Evolutionary conservation across 2,113 vertebrate genomes (phyloP).

Genomic region (Onychostoma macrolepis): DNA sequence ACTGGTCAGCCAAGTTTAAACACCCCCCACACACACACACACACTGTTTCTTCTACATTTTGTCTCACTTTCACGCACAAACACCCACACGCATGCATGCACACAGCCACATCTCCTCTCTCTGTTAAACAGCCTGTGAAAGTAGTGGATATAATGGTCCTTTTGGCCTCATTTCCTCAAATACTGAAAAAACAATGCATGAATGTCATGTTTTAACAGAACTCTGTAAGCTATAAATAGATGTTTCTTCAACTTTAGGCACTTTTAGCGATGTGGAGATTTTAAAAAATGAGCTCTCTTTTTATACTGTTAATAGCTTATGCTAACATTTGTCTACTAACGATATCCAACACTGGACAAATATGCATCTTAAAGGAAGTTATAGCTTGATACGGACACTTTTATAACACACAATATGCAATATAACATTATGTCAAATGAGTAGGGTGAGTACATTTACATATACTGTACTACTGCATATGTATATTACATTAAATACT

Average conservation of each 20-base stretch:
- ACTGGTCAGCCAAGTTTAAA: conserved; percentile 51
- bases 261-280: neutral
- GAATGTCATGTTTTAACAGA: neutral
- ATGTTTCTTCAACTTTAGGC: neutral
- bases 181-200: neutral
- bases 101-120: conserved; percentile 42
- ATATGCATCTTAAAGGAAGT: neutral
- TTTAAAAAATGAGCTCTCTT: neutral
- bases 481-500: too few species aligned
- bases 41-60: conserved; percentile 37
- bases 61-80: conserved; percentile 40
- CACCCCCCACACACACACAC: conserved; percentile 17
- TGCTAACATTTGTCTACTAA: neutral
- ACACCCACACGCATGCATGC: conserved; percentile 7
- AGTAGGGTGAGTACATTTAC: neutral
- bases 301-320: neutral
- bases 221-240: neutral
- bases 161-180: conserved; percentile 57
- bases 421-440: neutral
- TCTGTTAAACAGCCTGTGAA: conserved; percentile 57
- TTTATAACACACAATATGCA: neutral
- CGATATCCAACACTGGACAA: neutral
- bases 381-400: neutral
- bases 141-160: conserved; percentile 51
- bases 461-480: too few species aligned